Conservation (phyloP, 2,113 vertebrate species). For the Zosterops hypoxanthus region DNA sequence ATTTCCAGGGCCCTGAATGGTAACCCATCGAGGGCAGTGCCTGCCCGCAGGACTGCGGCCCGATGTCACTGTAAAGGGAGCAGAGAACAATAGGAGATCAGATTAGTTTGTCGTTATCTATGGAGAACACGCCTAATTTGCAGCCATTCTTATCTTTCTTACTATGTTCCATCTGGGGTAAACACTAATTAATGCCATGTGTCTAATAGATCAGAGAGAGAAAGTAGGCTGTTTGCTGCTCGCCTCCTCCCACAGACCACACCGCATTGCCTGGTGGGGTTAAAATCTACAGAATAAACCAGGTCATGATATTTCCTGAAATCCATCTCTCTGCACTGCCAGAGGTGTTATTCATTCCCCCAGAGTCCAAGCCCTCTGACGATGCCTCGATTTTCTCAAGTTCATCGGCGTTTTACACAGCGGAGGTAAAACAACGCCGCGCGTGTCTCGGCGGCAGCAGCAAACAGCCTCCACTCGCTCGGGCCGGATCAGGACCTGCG, state of each 20-base stretch:
- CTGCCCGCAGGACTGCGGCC: background rate
- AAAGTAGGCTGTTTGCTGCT: background rate
- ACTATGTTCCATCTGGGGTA: background rate
- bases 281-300: background rate
- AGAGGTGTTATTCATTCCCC: background rate
- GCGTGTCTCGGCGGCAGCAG: background rate
- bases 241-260: background rate
- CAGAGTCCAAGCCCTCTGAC: too few relatives aligned
- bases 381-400: background rate
- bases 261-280: background rate
- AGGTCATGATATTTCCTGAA: background rate
- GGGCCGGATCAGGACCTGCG: background rate
- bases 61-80: background rate
- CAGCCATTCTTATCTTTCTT: constrained; percentile 1
- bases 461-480: background rate
- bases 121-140: background rate
- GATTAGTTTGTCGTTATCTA: background rate
- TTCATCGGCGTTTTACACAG: background rate
- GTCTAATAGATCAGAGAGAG: background rate
- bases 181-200: constrained; percentile 33
- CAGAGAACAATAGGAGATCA: background rate
- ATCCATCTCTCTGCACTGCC: background rate
- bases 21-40: background rate
- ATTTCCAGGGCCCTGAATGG: background rate
- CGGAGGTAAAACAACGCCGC: rapidly evolving